Evolutionary conservation across 2,888 invertebrate species (phyloP).

Genomic region (Ornithoptera priamus): DNA sequence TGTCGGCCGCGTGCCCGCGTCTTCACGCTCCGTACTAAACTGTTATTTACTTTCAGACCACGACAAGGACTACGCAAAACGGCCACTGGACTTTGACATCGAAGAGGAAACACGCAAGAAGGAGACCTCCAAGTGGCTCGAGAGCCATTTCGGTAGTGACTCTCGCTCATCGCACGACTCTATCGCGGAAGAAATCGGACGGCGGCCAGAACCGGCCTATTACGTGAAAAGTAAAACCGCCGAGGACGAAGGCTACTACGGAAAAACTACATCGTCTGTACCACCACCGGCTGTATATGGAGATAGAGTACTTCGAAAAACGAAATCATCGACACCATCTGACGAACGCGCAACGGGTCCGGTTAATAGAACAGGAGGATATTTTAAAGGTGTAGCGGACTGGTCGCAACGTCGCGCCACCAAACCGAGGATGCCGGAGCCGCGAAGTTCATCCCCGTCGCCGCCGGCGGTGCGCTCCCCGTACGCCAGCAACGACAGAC

Average conservation of each 20-base stretch:
- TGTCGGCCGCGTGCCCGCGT: constrained; percentile 61
- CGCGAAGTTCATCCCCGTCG: constrained; percentile 71
- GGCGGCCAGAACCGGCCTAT: constrained; percentile 83
- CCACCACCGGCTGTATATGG: constrained; percentile 71
- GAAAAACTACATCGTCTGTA: constrained; percentile 63
- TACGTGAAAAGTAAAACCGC: constrained; percentile 85
- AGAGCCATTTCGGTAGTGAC: constrained; percentile 94
- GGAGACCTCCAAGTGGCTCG: constrained; percentile 94
- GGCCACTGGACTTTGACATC: constrained; percentile 90
- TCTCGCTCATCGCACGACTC: constrained; percentile 88
- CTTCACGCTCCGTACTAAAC: constrained; percentile 38
- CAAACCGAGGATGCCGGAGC: constrained; percentile 75
- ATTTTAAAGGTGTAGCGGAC: constrained; percentile 88
- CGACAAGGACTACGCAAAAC: constrained; percentile 88
- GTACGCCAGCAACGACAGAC: constrained; percentile 65
- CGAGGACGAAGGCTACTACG: constrained; percentile 73
- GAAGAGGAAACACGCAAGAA: constrained; percentile 94
- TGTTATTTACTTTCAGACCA: constrained; percentile 79
- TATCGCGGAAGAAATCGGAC: constrained; percentile 83
- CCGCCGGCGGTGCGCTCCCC: constrained; percentile 68
- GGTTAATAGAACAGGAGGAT: constrained; percentile 74
- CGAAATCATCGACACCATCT: constrained; percentile 77
- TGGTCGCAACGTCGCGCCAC: constrained; percentile 85
- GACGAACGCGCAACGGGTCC: constrained; percentile 71
- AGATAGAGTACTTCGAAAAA: constrained; percentile 72